Base-by-base conservation (phyloP, 2,797 vertebrate species). In the Enteromius argenteus region DNA sequence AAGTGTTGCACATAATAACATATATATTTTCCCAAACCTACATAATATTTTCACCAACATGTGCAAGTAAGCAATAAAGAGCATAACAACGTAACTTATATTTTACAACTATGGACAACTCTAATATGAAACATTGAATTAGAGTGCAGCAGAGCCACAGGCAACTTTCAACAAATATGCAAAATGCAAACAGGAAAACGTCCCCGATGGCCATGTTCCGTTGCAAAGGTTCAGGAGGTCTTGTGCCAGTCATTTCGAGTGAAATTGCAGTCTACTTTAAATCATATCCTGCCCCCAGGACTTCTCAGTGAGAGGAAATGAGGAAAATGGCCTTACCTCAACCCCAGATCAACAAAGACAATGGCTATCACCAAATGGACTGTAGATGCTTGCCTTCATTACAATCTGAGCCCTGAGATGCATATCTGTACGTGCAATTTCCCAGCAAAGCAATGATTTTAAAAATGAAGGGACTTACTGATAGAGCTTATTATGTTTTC, bases 211-310 rank as follows among this genome's bases (percentile, higher is more conserved):
- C 79, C 35, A 75, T 74, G 32, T 79, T 68, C 58, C 14, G 3
- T 27, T 67, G 71, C 23, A 46, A 51, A 66, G 69, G 73, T 83
- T 66, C 72, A 66, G 23, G 84, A 49, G 64, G 75, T 85, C 84
- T 73, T 49, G 7, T 66, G 46, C 39, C 74, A 79, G 66, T 82
- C 69, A 83, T 85, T 85, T 71, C 51, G 3, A 35, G 84, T 72
- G 44, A 82, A 87, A 83, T 69, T 79, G 76, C 76, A 80, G 84
- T 85, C 80, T 81, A 67, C 79, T 80, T 84, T 79, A 74, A 80
- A 83, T 80, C 76, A 84, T 79, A 71, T 71, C n/a, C 14, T 39
- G 67, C 53, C 86, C 86, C 27, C 23, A 82, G 60, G 79, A 79
- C 49, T 49, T 44, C 82, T 87, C 66, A 77, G 51, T 77, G 80